A percentile compares a stretch with the other conserved stretches of the same genome.
Evolutionary conservation across 2,797 vertebrate species (phyloP).

Genomic region (Peromyscus eremicus): DNA sequence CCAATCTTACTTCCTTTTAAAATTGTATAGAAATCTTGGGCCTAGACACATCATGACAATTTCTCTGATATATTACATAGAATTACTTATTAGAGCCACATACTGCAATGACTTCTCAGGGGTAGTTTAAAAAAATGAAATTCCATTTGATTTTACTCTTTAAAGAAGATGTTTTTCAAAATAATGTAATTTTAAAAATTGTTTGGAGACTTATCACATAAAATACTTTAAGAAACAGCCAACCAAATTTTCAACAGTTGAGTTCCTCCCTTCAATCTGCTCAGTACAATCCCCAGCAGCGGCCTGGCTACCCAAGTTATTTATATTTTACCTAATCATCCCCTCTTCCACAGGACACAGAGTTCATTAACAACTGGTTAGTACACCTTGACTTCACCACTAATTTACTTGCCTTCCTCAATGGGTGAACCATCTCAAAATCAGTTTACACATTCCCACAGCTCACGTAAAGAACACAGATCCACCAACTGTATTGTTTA

Average conservation of each 20-base stretch:
- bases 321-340: constrained; percentile 63
- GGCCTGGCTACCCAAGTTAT: constrained; percentile 44
- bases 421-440: constrained; percentile 63
- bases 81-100: constrained; percentile 67
- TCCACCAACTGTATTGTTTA: constrained; percentile 11
- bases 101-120: constrained; percentile 17
- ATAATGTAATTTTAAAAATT: constrained; percentile 8
- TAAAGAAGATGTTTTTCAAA: constrained; percentile 59
- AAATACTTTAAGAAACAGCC: constrained; percentile 65
- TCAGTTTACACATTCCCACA: constrained; percentile 30
- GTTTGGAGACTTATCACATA: background rate
- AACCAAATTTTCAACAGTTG: constrained; percentile 60
- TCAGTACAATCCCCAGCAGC: constrained; percentile 55
- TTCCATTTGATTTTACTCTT: constrained; percentile 56
- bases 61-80: constrained; percentile 33
- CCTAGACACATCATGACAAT: constrained; percentile 30
- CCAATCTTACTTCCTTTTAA: constrained; percentile 47
- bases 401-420: constrained; percentile 68
- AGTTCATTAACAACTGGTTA: constrained; percentile 70
- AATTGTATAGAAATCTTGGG: constrained; percentile 42
- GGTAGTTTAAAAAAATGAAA: constrained; percentile 40
- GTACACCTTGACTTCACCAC: constrained; percentile 53
- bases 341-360: constrained; percentile 56
- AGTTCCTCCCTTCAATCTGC: constrained; percentile 28
- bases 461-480: constrained; percentile 44